Percentiles rank a stretch among this genome's conserved stretches.
These are phyloP conservation scores for Scaptomyza tumidula DNA, from an alignment of 2,888 invertebrate genomes.

Conservation along the genomic window DNA sequence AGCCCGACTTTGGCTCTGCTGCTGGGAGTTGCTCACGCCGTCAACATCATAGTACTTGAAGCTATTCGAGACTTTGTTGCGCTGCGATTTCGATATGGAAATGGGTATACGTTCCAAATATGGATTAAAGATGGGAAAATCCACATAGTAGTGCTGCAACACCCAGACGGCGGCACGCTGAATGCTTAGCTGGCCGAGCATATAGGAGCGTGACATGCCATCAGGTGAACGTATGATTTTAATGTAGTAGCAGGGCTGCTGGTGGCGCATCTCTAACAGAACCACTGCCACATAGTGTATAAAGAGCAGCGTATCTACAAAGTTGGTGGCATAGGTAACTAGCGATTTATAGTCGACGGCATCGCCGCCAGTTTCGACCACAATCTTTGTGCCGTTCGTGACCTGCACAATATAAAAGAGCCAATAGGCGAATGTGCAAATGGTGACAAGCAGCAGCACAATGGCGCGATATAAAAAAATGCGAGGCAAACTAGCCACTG, in stretches of 20 bases:
- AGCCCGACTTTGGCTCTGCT: conserved; percentile 89
- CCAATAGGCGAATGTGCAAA: conserved; percentile 99
- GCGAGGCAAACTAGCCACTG: conserved; percentile 94
- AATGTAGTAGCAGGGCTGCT: conserved; percentile 94
- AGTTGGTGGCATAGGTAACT: conserved; percentile 96
- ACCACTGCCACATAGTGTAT: conserved; percentile 97
- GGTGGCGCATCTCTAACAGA: conserved; percentile 95
- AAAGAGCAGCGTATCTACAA: conserved; percentile 96
- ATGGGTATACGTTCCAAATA: conserved; percentile 96
- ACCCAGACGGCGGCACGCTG: conserved; percentile 98
- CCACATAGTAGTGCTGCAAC: conserved; percentile 96
- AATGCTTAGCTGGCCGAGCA: conserved; percentile 95
- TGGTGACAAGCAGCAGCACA: conserved; percentile 93
- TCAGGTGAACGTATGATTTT: conserved; percentile 98
- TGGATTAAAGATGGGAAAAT: conserved; percentile 98
- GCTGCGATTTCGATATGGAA: conserved; percentile 92
- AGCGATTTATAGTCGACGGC: conserved; percentile 93
- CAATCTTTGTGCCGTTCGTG: conserved; percentile 91
- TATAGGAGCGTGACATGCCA: conserved; percentile 94
- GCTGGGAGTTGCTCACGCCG: conserved; percentile 89
- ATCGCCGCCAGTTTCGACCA: conserved; percentile 90
- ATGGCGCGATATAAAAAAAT: conserved; percentile 96
- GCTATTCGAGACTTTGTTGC: conserved; percentile 90
- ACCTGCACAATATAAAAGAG: conserved; percentile 97
- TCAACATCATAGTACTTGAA: conserved; percentile 99